Evolutionary conservation across 2,113 vertebrate species (phyloP).

Genomic region (Origma solitaria): DNA sequence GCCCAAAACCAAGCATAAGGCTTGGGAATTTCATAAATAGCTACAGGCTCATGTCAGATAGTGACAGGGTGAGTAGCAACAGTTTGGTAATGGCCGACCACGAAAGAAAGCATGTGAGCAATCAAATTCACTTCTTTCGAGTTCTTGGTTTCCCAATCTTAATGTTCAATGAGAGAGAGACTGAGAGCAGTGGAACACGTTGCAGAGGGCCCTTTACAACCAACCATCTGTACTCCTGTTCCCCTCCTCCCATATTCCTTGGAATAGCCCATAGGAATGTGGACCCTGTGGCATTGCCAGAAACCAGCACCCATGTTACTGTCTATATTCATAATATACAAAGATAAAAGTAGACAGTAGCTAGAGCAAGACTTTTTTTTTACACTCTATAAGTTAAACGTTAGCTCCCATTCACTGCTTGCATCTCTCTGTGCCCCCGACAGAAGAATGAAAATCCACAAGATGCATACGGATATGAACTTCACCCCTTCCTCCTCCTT

Average conservation of each 20-base stretch:
- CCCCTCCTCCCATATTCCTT: neutral
- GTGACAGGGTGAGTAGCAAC: neutral
- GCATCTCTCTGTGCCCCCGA: neutral
- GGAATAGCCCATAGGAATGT: neutral
- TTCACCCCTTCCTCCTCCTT: neutral
- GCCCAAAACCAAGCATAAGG: neutral
- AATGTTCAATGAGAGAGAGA: neutral
- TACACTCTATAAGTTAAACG: neutral
- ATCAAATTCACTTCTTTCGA: neutral
- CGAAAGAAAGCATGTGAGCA: neutral
- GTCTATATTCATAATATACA: neutral
- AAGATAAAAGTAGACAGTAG: neutral
- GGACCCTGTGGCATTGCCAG: neutral
- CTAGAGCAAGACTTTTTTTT: neutral
- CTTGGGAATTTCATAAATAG: neutral
- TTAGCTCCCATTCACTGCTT: neutral
- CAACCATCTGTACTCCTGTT: neutral
- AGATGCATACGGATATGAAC: neutral
- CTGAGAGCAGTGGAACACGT: fast-evolving
- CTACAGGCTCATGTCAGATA: neutral
- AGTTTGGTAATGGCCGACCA: neutral
- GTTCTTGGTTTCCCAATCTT: neutral
- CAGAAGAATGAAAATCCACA: neutral
- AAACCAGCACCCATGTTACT: neutral
- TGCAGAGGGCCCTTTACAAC: neutral